These are phyloP conservation scores for Chelon auratus DNA, from an alignment of 2,797 vertebrate genomes.

Conservation along the genomic window DNA sequence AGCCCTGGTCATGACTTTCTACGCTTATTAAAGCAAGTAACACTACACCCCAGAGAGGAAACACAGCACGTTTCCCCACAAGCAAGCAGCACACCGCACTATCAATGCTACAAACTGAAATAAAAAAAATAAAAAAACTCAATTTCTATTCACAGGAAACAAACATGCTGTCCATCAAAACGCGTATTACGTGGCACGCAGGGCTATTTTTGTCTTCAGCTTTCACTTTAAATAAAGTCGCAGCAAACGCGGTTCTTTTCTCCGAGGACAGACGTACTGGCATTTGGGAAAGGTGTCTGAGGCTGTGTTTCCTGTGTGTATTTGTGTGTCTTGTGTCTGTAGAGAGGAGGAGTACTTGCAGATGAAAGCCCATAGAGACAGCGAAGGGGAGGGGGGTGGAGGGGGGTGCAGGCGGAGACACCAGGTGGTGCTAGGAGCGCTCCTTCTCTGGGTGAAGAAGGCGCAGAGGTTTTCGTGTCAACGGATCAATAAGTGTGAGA, in stretches of 20 bases:
- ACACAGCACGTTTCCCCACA: constrained; percentile 20
- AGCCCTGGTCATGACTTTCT: constrained; percentile 36
- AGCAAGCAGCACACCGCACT: not conserved
- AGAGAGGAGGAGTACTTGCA: constrained; percentile 25
- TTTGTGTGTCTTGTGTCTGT: constrained; percentile 13
- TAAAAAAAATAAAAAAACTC: constrained; percentile 50
- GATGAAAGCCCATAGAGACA: constrained; percentile 59
- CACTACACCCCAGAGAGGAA: constrained; percentile 36
- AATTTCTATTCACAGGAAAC: constrained; percentile 30
- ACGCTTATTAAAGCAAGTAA: constrained; percentile 48
- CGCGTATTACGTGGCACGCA: not conserved
- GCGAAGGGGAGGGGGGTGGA: constrained; percentile 6
- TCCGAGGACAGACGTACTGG: constrained; percentile 24
- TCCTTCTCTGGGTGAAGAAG: constrained; percentile 42
- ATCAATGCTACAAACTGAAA: constrained; percentile 38
- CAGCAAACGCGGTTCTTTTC: constrained; percentile 29
- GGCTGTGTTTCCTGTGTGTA: constrained; percentile 6
- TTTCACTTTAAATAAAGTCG: constrained; percentile 29
- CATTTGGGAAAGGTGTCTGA: constrained; percentile 39
- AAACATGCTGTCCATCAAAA: constrained; percentile 17
- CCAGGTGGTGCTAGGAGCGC: constrained; percentile 57
- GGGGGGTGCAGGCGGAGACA: constrained; percentile 31
- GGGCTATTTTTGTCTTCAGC: constrained; percentile 31
- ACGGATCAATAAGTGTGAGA: constrained; percentile 69
- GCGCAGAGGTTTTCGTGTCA: constrained; percentile 49